Evolutionary conservation across 2,797 vertebrate species (phyloP).

Genomic region (Sylvilagus floridanus): DNA sequence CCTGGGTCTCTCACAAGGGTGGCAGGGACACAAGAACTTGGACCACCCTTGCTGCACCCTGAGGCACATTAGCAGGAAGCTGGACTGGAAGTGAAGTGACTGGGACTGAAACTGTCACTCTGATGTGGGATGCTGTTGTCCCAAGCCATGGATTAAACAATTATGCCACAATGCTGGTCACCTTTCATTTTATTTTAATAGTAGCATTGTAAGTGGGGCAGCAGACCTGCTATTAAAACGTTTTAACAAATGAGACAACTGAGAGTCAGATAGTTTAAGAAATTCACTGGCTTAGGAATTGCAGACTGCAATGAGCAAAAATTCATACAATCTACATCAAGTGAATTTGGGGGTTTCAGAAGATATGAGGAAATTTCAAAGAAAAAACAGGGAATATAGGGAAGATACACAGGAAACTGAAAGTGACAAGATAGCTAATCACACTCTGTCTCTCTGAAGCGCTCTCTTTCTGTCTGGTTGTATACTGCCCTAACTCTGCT

Average conservation of each 20-base stretch:
- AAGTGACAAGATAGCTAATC: background rate
- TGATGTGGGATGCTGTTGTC: too few relatives aligned
- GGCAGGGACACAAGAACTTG: too few relatives aligned
- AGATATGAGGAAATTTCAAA: background rate
- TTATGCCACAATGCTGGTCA: too few relatives aligned
- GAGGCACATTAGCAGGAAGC: too few relatives aligned
- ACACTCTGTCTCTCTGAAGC: background rate
- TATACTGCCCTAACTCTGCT: background rate
- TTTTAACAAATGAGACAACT: constrained; percentile 29
- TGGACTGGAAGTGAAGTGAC: too few relatives aligned
- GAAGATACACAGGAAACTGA: background rate
- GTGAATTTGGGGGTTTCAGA: background rate
- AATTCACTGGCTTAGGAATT: background rate
- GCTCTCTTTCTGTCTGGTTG: background rate
- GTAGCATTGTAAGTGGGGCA: background rate
- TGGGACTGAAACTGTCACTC: too few relatives aligned
- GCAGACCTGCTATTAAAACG: background rate
- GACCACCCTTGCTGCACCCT: too few relatives aligned
- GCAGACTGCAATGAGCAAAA: background rate
- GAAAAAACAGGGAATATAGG: background rate
- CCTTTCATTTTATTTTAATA: constrained; percentile 25
- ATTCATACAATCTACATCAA: background rate
- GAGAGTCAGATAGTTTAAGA: background rate
- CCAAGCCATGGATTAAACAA: too few relatives aligned
- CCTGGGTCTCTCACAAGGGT: too few relatives aligned